Evolutionary conservation across 2,113 vertebrate genomes (phyloP), one percentile per base, ranked within the genome.

Genomic region (Irena cyanogastra): DNA sequence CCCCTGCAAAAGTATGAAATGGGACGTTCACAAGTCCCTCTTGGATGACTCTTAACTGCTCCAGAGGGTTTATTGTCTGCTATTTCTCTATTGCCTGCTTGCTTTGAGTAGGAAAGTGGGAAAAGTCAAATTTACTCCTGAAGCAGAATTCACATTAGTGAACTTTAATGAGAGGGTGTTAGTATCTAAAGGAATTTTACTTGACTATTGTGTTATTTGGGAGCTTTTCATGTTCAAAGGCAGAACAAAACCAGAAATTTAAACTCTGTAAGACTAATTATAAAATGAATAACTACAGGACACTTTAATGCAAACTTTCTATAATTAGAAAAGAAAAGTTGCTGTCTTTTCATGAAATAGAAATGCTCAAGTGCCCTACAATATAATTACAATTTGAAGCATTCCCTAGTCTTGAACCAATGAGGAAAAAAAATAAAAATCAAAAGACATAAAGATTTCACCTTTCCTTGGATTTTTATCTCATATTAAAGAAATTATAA

Each of bases 321-420:
- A 61, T 81, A 89, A 83, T 31, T 91, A 87, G 49, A 65, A 96
- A 72, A 81, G 53, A 91, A 68, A 24, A 82, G 64, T 82, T 91
- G 60, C 52, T 88, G 39, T 44, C 78, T 96, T 95, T 89, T 77
- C 71, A 95, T 94, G 94, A n/a, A 90, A 93, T 56, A 90, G 64
- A 95, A 94, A 89, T 84, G 13, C 95, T 97, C 78, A 95, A 94
- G 85, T 83, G 44, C 11, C 26, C 53, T 93, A 90, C 39, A 95
- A 96, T 96, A 95, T 95, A 95, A 97, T 97, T 93, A 63, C 53
- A 91, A 27, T 93, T 79, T 79, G 52, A 93, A 96, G 35, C 61
- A 53, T 52, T 97, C 75, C 56, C 35, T 81, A 87, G 71, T 60
- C 41, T 93, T 95, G 37, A 84, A 71, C n/a, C 35, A 66, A 18